Conservation (phyloP, 1,140 invertebrate species). For the Procambarus virginalis region DNA sequence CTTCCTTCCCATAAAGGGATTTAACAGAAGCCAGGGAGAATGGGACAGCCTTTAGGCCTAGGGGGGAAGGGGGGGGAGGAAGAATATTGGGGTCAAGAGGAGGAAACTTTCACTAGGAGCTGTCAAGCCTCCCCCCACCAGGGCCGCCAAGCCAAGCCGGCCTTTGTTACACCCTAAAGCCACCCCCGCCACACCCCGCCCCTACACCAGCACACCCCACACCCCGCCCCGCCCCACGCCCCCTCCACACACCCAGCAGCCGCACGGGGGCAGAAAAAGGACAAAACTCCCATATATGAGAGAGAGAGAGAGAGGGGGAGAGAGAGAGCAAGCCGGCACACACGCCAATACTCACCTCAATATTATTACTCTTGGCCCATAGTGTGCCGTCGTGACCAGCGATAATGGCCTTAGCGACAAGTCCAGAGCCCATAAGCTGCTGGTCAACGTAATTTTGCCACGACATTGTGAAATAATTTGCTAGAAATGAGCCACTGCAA, state of each 20-base stretch:
- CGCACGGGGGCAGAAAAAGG: no score
- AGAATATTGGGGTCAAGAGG: background rate
- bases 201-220: no score
- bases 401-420: conserved; percentile 94
- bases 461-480: conserved; percentile 81
- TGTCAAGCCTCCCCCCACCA: background rate
- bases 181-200: background rate
- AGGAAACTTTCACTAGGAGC: conserved; percentile 4
- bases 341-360: conserved; percentile 82
- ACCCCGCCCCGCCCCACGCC: background rate
- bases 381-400: conserved; percentile 95
- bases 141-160: conserved; percentile 1
- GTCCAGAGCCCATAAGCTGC: conserved; percentile 94
- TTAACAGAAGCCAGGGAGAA: no score
- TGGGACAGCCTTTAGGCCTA: no score
- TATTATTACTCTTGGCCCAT: conserved; percentile 95
- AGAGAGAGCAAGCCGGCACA: conserved; percentile 38
- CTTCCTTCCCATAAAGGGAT: no score
- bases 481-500: conserved; percentile 35
- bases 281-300: no score
- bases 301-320: no score
- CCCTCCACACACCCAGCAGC: background rate
- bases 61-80: background rate
- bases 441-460: conserved; percentile 99
- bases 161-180: conserved; percentile 12